These are phyloP conservation scores for Lamprotornis superbus DNA, from an alignment of 2,113 vertebrate species.

Conservation along the genomic window DNA sequence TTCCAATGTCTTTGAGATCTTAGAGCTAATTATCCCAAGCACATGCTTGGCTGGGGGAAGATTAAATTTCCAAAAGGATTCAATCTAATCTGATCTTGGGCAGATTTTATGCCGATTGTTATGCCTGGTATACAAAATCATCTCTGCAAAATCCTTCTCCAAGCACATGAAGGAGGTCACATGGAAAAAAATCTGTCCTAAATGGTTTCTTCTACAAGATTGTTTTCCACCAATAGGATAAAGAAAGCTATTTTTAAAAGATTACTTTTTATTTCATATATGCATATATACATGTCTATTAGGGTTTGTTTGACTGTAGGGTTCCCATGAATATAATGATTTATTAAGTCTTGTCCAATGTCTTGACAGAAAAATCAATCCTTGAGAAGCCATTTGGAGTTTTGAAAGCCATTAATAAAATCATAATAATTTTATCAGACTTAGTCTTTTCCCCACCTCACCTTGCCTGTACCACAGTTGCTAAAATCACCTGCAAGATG, in stretches of 20 bases:
- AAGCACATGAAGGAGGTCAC: background rate
- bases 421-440: background rate
- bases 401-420: background rate
- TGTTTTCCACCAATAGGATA: background rate
- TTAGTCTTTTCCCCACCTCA: background rate
- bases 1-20: background rate
- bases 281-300: background rate
- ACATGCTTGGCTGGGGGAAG: background rate
- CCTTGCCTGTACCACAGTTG: background rate
- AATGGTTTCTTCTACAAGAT: background rate
- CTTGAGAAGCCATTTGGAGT: background rate
- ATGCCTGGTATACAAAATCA: background rate
- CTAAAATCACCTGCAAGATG: background rate
- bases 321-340: background rate
- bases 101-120: background rate
- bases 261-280: background rate
- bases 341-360: background rate
- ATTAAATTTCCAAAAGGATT: background rate
- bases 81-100: no score
- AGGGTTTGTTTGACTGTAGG: background rate
- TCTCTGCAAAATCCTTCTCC: background rate
- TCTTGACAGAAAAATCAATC: background rate
- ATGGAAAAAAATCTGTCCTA: background rate
- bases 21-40: background rate
- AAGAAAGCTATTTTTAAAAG: background rate